Conservation (phyloP, 2,888 invertebrate species). For the Drosophila seclusa region DNA sequence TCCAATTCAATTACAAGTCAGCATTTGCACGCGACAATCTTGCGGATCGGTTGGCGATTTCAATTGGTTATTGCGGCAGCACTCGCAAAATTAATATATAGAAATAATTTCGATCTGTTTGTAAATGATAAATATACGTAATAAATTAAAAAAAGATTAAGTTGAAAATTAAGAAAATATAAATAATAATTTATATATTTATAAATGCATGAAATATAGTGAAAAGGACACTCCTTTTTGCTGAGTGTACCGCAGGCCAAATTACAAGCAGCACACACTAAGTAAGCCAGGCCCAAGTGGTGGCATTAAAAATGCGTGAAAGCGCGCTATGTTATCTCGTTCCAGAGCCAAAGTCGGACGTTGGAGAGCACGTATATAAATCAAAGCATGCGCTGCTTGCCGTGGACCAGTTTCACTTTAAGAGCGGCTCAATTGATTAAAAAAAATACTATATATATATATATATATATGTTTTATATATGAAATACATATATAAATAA, state of each 20-base stretch:
- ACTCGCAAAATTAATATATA: not conserved
- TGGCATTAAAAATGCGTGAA: slow-evolving; percentile 74
- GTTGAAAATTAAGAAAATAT: not conserved
- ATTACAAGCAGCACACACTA: slow-evolving; percentile 10
- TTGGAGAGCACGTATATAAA: slow-evolving; percentile 71
- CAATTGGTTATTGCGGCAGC: slow-evolving; percentile 17
- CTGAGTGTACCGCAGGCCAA: slow-evolving; percentile 19
- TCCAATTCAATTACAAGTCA: slow-evolving; percentile 60
- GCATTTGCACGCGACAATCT: slow-evolving; percentile 53
- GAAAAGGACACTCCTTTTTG: not conserved
- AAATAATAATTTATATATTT: rapidly evolving
- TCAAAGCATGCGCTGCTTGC: slow-evolving; percentile 62
- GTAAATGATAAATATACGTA: not conserved
- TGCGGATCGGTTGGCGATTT: slow-evolving; percentile 40
- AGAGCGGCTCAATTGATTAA: slow-evolving; percentile 58
- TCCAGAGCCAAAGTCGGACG: slow-evolving; percentile 36
- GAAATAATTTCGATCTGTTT: not conserved
- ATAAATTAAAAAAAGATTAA: not conserved
- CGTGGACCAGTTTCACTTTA: slow-evolving; percentile 67
- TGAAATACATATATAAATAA: slow-evolving; percentile 15
- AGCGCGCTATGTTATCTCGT: slow-evolving; percentile 72
- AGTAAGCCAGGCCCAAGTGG: slow-evolving; percentile 21
- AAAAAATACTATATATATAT: slow-evolving; percentile 19
- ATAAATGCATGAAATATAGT: not conserved
- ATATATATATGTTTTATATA: not conserved